Evolutionary conservation across 2,888 invertebrate genomes (phyloP), one percentile per base, ranked within the genome.

Genomic region (Rosalia funebris): DNA sequence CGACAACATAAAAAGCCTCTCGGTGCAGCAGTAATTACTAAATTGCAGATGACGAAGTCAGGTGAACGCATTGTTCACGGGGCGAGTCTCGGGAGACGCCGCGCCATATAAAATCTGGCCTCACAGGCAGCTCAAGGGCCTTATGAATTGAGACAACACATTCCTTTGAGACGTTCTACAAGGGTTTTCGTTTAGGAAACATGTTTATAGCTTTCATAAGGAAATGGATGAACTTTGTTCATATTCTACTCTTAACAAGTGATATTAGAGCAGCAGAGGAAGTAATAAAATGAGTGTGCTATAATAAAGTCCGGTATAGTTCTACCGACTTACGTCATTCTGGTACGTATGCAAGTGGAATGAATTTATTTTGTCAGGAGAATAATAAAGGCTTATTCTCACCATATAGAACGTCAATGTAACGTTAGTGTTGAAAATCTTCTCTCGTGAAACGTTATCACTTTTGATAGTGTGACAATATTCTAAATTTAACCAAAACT

Each of bases 141-240:
- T 61, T 61, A 57, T 32, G 48, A 53, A 66, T 59, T 57, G 63
- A 63, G 57, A 53, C 57, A 57, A 50, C 56, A 60, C 57, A 58
- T 59, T 57, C 58, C 60, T 57, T 42, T 32, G 59, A 57, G 56
- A 58, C 53, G 59, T 65, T 41, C 45, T 46, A 53, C 57, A 53
- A 39, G 61, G 42, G 20, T 57, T 54, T 45, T 37, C 52, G 61
- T 56, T 53, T 55, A 45, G 56, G 45, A 56, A 57, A 53, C 61
- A 57, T 58, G 57, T 62, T 58, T 62, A 62, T 58, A 42, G 58
- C 62, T 58, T 48, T 54, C 31, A 34, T 47, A 37, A 47, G 41
- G 55, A 54, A 58, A 61, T 32, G 50, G 61, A 7, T 39, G 37
- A 47, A 60, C 44, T 56, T 60, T 56, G 45, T 56, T 57, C n/a